Base-by-base conservation (phyloP, 1,140 invertebrate genomes). In the Drosophila biarmipes region DNA sequence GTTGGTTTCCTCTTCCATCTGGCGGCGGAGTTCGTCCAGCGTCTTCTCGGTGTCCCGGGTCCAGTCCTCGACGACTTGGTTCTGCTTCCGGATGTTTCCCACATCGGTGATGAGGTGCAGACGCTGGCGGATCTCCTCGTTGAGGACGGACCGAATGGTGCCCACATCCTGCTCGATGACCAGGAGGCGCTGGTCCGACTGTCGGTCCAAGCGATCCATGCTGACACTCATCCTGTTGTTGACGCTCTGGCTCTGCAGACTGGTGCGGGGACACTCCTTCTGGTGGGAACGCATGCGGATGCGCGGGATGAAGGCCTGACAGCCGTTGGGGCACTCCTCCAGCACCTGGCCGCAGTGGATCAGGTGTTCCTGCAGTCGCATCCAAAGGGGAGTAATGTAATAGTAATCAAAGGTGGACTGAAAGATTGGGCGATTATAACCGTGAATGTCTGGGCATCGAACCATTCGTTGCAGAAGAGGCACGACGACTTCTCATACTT, bases 311-410 rank as follows among this genome's bases (percentile, higher is more conserved):
- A 95, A 96, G n/a, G 93, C 94, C 0, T 94, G 94, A 61, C 95
- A 96, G 40, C 94, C 93, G 63, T 94, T 92, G 0, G 94, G 93
- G 59, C 95, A 96, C 81, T 95, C 94, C 77, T 95, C 94, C 43
- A 96, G 71, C 3, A 96, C 95, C 48, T 94, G 94, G 8, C 94
- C 94, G 64, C 95, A 96, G 56, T 94, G 93, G 40, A 94, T 94
- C 35, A 95, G 75, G 53, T 96, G 95, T 51, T 93, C 94, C 93
- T 95, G 76, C 0, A 21, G 10, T 14, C 15, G 12, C 49, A 17
- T 2, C 4, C 46, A 49, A 6, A 42, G 29, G 21, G 10, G 11
- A 35, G 37, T 35, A 37, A 31, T 48, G 6, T 42, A 37, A 37
- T n/a, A 8, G 12, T 14, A 7, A n/a, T 10, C 38, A 54, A 31